phyloP scores from a whole-genome alignment of 2,113 vertebrate species.

The Eurystomus gularis region DNA sequence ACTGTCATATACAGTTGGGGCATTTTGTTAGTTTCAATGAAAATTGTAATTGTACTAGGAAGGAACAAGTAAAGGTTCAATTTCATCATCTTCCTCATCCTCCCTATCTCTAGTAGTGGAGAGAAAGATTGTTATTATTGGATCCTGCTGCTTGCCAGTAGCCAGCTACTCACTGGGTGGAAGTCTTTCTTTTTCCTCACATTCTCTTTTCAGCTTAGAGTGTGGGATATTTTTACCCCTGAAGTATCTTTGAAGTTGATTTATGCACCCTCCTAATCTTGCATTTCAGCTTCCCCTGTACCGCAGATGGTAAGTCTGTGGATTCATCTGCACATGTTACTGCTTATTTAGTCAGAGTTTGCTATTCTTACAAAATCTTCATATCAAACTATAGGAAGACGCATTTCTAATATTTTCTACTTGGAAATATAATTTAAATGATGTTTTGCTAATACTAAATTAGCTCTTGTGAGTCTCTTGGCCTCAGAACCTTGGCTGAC shows the following conservation, averaged over 20 bases:
- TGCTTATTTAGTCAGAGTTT: background rate
- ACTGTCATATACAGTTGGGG: accelerated
- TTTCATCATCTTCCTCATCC: background rate
- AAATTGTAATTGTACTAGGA: background rate
- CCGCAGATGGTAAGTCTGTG: background rate
- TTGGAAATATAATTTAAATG: background rate
- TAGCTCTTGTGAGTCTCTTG: background rate
- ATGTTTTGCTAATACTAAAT: background rate
- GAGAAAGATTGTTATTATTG: accelerated
- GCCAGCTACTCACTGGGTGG: accelerated
- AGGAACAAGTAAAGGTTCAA: background rate
- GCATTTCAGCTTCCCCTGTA: background rate
- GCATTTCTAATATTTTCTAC: background rate
- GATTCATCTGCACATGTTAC: background rate
- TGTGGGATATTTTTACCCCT: background rate
- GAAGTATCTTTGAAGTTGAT: background rate
- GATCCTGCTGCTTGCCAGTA: background rate
- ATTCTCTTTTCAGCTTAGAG: background rate
- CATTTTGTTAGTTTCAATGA: background rate
- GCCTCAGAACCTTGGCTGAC: background rate
- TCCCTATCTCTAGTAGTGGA: background rate
- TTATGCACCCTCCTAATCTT: background rate
- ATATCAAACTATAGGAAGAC: background rate
- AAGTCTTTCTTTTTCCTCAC: background rate
- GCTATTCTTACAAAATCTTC: background rate